phyloP scores from a whole-genome alignment of 2,888 invertebrate genomes.

The Hemistola chrysoprasaria region DNA sequence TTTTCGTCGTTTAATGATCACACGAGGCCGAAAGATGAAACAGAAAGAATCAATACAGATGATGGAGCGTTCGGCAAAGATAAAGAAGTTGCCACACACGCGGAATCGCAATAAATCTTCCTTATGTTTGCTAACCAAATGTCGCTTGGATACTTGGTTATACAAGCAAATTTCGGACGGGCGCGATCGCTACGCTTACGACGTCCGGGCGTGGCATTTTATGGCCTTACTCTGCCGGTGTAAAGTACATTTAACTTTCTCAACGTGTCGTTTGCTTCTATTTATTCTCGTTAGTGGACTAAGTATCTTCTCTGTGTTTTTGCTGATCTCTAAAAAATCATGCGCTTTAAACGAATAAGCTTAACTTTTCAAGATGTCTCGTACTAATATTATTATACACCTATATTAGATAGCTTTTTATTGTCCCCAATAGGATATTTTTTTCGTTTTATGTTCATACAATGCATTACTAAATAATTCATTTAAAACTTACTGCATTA shows the following conservation, averaged over 20 bases:
- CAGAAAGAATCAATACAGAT: slow-evolving; percentile 41
- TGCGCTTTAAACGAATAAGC: no score
- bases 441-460: no score
- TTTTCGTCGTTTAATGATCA: slow-evolving; percentile 12
- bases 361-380: no score
- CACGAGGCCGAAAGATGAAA: slow-evolving; percentile 15
- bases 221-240: slow-evolving; percentile 59
- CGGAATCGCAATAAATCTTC: slow-evolving; percentile 67
- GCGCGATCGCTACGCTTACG: slow-evolving; percentile 57
- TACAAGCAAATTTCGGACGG: slow-evolving; percentile 53
- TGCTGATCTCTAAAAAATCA: no score
- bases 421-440: no score
- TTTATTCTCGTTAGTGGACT: slow-evolving; percentile 43
- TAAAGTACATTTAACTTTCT: slow-evolving; percentile 49
- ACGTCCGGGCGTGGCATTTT: slow-evolving; percentile 63
- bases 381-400: no score
- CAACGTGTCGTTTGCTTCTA: slow-evolving; percentile 48
- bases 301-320: no score
- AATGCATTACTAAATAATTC: no score
- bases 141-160: slow-evolving; percentile 57
- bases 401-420: no score
- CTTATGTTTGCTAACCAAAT: slow-evolving; percentile 70
- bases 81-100: slow-evolving; percentile 60
- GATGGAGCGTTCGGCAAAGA: slow-evolving; percentile 41
- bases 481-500: no score